Percentiles rank a stretch among this genome's conserved stretches.
Conservation (phyloP, 2,113 vertebrate genomes). For the Microcebus tavaratra region DNA sequence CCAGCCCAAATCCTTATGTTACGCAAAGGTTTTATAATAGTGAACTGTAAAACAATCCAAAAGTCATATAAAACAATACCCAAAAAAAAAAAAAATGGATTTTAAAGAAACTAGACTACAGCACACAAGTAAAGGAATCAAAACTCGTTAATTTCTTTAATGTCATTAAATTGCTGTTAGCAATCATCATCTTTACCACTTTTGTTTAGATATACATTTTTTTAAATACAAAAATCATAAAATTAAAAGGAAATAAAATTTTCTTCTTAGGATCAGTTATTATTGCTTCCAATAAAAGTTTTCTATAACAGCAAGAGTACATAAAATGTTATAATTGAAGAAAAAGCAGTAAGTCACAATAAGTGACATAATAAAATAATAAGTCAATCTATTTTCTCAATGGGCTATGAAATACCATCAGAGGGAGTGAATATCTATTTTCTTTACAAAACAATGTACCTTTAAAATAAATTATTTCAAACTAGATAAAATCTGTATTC, state of each 20-base stretch:
- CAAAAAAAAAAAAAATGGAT: constrained; percentile 6
- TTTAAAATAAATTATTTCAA: constrained; percentile 53
- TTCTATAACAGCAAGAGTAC: not conserved
- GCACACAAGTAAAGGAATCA: constrained; percentile 5
- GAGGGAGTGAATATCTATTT: not conserved
- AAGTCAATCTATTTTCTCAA: constrained; percentile 26
- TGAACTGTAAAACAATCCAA: not conserved
- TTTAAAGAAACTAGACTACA: not conserved
- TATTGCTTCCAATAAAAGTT: constrained; percentile 17
- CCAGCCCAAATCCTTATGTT: not conserved
- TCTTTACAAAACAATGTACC: constrained; percentile 52
- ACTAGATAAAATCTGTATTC: not conserved
- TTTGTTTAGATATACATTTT: not conserved
- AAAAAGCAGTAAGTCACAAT: not conserved
- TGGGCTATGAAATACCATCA: not conserved
- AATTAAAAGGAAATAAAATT: constrained; percentile 37
- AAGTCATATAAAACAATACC: not conserved
- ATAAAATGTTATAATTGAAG: constrained; percentile 26
- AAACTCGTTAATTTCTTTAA: not conserved
- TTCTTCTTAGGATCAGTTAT: not conserved
- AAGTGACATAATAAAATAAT: not conserved
- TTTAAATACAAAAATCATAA: constrained; percentile 13
- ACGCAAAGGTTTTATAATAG: not conserved
- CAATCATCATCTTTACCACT: constrained; percentile 37
- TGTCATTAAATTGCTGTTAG: not conserved